phyloP scores from a whole-genome alignment of 2,113 vertebrate genomes.

The Anarrhichthys ocellatus region DNA sequence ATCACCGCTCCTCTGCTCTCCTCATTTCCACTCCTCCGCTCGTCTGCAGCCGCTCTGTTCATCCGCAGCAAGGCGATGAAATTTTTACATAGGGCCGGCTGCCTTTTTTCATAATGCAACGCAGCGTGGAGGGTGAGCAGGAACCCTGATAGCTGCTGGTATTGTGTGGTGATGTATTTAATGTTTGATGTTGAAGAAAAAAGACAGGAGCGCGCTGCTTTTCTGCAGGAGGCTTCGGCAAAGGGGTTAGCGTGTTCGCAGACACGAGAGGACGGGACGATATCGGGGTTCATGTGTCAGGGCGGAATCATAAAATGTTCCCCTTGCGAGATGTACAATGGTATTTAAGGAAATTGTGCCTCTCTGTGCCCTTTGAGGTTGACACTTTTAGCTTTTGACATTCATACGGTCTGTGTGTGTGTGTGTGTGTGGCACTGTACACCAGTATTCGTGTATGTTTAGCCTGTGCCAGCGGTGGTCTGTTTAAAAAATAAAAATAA shows the following conservation, averaged over 20 bases:
- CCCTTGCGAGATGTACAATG: constrained; percentile 57
- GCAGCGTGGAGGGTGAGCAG: constrained; percentile 27
- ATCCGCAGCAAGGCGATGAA: constrained; percentile 64
- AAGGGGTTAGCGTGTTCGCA: constrained; percentile 19
- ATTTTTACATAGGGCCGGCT: constrained; percentile 70
- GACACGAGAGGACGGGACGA: constrained; percentile 27
- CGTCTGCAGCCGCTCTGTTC: constrained; percentile 69
- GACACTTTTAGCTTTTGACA: constrained; percentile 75
- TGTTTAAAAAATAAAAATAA: constrained; percentile 31
- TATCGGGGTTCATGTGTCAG: constrained; percentile 57
- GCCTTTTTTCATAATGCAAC: constrained; percentile 63
- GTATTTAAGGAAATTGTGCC: constrained; percentile 64
- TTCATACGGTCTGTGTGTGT: constrained; percentile 38
- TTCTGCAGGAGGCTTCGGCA: not conserved
- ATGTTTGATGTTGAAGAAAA: constrained; percentile 57
- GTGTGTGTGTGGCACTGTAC: constrained; percentile 7
- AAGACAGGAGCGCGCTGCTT: not conserved
- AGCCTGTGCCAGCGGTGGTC: constrained; percentile 41
- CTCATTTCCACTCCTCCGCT: constrained; percentile 77
- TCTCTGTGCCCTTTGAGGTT: constrained; percentile 62
- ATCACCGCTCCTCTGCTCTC: constrained; percentile 64
- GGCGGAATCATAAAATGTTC: constrained; percentile 53
- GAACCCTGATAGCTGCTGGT: constrained; percentile 2
- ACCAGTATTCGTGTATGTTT: not conserved
- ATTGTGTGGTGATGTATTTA: constrained; percentile 19